Conservation (phyloP, 2,113 vertebrate genomes). For the Theristicus caerulescens region DNA sequence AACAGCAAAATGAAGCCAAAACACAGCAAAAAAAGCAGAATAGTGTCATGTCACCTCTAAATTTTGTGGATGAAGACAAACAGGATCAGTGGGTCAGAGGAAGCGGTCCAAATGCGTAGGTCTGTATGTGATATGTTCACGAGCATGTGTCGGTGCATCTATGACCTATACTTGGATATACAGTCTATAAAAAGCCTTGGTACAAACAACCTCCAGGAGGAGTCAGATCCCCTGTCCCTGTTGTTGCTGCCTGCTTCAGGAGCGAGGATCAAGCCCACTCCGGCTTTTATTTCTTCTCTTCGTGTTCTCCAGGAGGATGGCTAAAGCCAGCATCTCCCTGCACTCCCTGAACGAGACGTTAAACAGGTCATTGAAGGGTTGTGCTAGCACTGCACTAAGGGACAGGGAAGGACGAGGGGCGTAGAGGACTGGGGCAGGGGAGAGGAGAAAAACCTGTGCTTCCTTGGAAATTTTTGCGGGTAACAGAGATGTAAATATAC, state of each 20-base stretch:
- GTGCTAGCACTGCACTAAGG: not conserved
- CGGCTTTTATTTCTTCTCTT: not conserved
- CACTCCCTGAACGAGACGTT: constrained; percentile 62
- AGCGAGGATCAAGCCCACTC: not conserved
- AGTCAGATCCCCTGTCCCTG: not conserved
- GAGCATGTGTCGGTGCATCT: constrained; percentile 17
- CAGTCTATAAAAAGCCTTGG: constrained; percentile 76
- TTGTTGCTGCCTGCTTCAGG: constrained; percentile 5
- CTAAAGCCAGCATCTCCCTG: constrained; percentile 63
- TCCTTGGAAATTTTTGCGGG: not conserved
- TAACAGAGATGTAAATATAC: too few relatives aligned
- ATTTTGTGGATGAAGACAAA: not conserved
- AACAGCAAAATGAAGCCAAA: not conserved
- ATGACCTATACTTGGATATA: constrained; percentile 74
- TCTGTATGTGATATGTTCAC: not conserved
- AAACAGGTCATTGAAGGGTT: constrained; percentile 64
- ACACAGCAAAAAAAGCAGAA: not conserved
- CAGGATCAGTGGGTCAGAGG: not conserved
- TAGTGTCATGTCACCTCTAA: not conserved
- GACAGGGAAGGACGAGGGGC: not conserved
- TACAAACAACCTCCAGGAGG: constrained; percentile 57
- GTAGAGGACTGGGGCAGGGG: not conserved
- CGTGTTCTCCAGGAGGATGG: constrained; percentile 63
- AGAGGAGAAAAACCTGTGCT: not conserved
- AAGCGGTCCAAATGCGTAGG: not conserved